Evolutionary conservation across 2,113 vertebrate genomes (phyloP), one percentile per base, ranked within the genome.

Genomic region (Gobio gobio): DNA sequence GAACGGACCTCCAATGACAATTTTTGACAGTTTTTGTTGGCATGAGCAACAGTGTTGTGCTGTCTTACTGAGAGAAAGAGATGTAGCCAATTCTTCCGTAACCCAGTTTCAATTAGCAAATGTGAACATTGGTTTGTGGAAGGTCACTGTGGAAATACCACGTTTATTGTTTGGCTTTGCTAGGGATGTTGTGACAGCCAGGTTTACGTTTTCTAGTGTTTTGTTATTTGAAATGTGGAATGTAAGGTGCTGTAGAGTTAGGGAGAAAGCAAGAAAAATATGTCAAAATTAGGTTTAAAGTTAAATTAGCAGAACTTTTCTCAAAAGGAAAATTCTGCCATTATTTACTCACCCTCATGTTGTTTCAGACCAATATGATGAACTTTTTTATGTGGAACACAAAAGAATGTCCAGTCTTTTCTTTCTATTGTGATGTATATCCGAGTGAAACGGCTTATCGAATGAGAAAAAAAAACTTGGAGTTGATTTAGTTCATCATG

Each of bases 71-170:
- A 36, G n/a, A 4, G 59, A 84, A 77, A 80, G 47, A 59, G 61
- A 49, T 70, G 3, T 61, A 49, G 72, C 64, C 20, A 83, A 2
- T 51, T 56, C 3, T 70, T 58, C 49, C 10, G 12, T 40, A 56
- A 72, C 2, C 29, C 29, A 18, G 18, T 72, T 54, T 54, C 75
- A 73, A 29, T 83, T 83, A 88, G 83, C 80, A 33, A 43, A 75
- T 49, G 59, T 59, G 54, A 81, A 73, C 45, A 59, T 66, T 83
- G 51, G 59, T 59, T 54, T 45, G 40, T 70, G 8, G 59, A 77
- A 76, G 40, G 51, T 78, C 78, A 87, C 18, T 2, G 26, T 82
- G 78, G 24, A 24, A 81, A 70, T 74, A 66, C 10, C 47, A 43
- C 1, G 8, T 49, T 51, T 79, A 63, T 40, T 5, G 40, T 20